Percentiles rank a stretch among this genome's conserved stretches.
Evolutionary conservation across 2,797 vertebrate genomes (phyloP).

Genomic region (Sebastes minor): DNA sequence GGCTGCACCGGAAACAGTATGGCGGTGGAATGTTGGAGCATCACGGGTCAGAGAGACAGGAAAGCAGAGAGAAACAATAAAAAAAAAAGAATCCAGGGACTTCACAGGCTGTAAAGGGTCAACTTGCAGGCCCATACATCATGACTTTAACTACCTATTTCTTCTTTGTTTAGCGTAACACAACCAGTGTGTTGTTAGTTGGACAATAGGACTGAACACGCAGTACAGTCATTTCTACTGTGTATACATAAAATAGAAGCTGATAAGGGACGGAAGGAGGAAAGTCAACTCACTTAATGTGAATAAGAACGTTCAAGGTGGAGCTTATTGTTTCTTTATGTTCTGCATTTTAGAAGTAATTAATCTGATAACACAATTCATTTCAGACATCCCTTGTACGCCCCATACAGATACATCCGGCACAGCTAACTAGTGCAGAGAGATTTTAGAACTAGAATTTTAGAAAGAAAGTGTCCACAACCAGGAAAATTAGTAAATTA

Average conservation of each 20-base stretch:
- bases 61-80: slow-evolving; percentile 32
- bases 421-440: not conserved
- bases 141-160: slow-evolving; percentile 15
- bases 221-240: not conserved
- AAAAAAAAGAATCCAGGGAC: not conserved
- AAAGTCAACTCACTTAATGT: not conserved
- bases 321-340: not conserved
- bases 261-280: not conserved
- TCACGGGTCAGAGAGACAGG: slow-evolving; percentile 49
- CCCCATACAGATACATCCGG: not conserved
- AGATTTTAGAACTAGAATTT: not conserved
- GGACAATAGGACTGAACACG: not conserved
- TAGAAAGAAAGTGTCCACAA: not conserved
- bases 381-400: not conserved
- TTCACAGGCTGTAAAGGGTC: not conserved
- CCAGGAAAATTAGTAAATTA: slow-evolving; percentile 8
- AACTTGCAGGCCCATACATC: not conserved
- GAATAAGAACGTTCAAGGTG: not conserved
- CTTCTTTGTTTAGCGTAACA: slow-evolving; percentile 7
- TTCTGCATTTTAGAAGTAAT: not conserved
- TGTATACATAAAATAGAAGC: not conserved
- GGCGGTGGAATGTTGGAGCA: slow-evolving; percentile 55
- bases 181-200: not conserved
- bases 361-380: not conserved
- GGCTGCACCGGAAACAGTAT: slow-evolving; percentile 65